Conservation (phyloP, 2,113 vertebrate species). For the Anguilla japonica region DNA sequence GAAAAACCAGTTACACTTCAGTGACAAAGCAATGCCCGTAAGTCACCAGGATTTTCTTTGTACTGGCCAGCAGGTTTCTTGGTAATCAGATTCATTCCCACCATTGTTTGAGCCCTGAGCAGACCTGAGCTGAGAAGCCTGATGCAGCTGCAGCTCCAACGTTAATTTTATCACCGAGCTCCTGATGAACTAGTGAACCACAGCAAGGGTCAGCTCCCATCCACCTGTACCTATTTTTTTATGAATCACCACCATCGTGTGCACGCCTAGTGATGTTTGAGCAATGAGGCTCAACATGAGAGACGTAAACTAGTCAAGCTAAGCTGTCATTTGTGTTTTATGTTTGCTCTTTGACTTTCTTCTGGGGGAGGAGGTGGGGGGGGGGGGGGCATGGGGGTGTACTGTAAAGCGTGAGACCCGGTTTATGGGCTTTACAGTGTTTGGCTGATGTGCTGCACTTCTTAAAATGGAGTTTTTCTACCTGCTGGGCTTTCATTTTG, state of each 20-base stretch:
- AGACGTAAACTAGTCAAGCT: background rate
- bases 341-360: too few species aligned
- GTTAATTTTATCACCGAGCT: background rate
- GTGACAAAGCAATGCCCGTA: background rate
- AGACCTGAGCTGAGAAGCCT: background rate
- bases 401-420: too few species aligned
- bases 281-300: background rate
- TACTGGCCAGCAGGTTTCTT: background rate
- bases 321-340: too few species aligned
- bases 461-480: background rate
- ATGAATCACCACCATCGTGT: background rate
- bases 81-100: background rate
- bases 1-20: background rate
- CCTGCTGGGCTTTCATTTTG: background rate
- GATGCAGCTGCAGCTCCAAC: background rate
- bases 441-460: background rate
- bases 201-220: background rate
- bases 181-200: background rate
- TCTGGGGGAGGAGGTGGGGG: too few species aligned
- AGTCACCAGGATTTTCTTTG: background rate
- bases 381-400: too few species aligned
- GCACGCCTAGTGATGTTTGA: background rate
- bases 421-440: background rate
- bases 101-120: too few species aligned
- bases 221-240: background rate